Evolutionary conservation across 37 sponge, comb jelly and placozoan genomes (phyloP).

Genomic region (Spongilla lacustris): DNA sequence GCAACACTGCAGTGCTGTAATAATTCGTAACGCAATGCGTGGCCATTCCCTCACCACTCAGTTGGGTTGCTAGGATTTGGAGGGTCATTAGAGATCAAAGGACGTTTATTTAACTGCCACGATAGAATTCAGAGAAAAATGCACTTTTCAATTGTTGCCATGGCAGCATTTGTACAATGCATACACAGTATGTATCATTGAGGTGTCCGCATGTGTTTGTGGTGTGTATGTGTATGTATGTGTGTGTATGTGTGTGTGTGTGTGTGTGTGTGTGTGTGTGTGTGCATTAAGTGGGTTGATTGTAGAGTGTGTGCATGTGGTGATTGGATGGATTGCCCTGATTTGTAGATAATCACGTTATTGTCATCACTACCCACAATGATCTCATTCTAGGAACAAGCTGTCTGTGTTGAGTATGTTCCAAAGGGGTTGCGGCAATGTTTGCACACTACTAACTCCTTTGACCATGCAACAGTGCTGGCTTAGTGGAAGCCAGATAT

Average conservation of each 20-base stretch:
- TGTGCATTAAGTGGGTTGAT: background rate
- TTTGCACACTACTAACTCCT: background rate
- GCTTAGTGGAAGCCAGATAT: background rate
- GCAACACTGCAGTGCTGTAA: too few species aligned
- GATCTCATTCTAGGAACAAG: background rate
- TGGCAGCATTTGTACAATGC: background rate
- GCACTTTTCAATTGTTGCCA: background rate
- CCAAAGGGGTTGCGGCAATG: background rate
- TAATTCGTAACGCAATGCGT: too few species aligned
- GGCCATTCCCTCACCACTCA: too few species aligned
- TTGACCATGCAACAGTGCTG: background rate
- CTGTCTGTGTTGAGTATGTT: background rate
- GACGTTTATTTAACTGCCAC: too few species aligned
- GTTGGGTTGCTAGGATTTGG: too few species aligned
- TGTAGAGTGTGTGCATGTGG: background rate
- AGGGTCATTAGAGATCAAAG: too few species aligned
- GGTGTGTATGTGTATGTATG: background rate
- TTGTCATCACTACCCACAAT: background rate
- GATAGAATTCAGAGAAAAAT: too few species aligned
- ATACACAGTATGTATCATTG: too few species aligned
- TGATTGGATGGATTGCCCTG: background rate
- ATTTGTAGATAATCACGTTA: background rate
- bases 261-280: background rate
- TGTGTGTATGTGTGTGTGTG: background rate
- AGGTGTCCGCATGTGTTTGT: background rate